Conservation (phyloP, 2,797 vertebrate genomes). For the Myotis findleyi region DNA sequence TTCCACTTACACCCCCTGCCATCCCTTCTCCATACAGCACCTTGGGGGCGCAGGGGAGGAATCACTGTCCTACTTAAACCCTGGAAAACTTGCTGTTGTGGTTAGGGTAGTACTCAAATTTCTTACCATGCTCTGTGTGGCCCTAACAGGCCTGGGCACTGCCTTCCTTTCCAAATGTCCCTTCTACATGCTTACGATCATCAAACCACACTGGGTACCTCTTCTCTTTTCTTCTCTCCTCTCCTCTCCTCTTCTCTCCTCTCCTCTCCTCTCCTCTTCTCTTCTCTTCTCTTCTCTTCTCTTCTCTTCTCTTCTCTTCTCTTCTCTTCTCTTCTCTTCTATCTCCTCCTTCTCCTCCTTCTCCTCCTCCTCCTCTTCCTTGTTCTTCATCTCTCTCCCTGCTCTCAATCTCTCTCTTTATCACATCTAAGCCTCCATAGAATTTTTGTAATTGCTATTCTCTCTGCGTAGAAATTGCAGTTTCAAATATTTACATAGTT, state of each 20-base stretch:
- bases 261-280: rapidly evolving
- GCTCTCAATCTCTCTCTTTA: background rate
- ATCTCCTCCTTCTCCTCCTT: too few relatives aligned
- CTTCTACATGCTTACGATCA: background rate
- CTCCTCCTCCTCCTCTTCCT: background rate
- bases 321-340: too few relatives aligned
- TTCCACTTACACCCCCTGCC: background rate
- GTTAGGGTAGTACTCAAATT: background rate
- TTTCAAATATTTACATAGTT: background rate
- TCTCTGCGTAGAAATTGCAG: background rate
- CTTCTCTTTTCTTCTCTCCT: background rate
- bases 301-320: too few relatives aligned
- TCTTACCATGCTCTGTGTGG: background rate
- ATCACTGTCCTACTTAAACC: background rate
- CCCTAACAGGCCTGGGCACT: too few relatives aligned
- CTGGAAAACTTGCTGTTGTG: background rate
- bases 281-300: rapidly evolving
- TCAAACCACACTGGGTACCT: too few relatives aligned
- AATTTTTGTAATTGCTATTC: background rate
- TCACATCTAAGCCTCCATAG: too few relatives aligned
- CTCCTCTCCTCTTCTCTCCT: background rate
- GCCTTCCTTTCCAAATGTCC: background rate
- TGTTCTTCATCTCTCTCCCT: too few relatives aligned
- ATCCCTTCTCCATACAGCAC: background rate
- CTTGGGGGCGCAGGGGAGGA: too few relatives aligned